Base-by-base conservation (phyloP, 2,797 vertebrate species). In the Todus mexicanus region DNA sequence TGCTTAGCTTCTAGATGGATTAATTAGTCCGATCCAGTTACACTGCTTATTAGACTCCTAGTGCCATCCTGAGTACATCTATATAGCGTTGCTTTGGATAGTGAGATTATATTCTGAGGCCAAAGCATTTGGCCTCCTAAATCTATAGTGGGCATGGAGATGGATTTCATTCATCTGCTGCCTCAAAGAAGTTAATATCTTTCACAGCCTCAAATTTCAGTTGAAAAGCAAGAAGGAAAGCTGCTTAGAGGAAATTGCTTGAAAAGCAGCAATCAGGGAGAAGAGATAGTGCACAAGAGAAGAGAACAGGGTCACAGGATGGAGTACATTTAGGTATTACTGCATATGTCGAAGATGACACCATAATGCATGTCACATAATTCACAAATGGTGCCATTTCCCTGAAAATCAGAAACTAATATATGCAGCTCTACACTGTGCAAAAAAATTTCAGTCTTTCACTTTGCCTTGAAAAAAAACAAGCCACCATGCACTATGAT, bases 381-480 rank as follows among this genome's bases (percentile, higher is more conserved):
- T 79, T 85, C 85, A 83, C 87, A 94, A 84, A 93, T 31, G 16
- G 76, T 70, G 69, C 74, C 53, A 76, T 93, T 95, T 89, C 89
- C 72, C 85, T 78, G 42, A 87, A 92, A 96, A 94, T 75, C 87
- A 81, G 84, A 84, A 95, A 75, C 48, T 94, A 93, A 96, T 93
- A 69, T 78, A 93, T 91, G 90, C 86, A 94, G 81, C 38, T 48
- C 64, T 84, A 73, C 53, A 42, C 54, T 59, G 70, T 50, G 78
- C 71, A 93, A 88, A 93, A 91, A 89, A 42, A n/a, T n/a, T n/a
- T 90, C 69, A 93, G 22, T 90, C 88, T 93, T 97, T 69, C 74
- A 87, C 82, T 64, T 92, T 71, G 33, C n/a, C 59, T 80, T 57
- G 68, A 60, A 15, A 40, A 68, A 80, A 64, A 66, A 27, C 8